Conservation (phyloP, 2,113 vertebrate genomes). For the Numenius arquata region DNA sequence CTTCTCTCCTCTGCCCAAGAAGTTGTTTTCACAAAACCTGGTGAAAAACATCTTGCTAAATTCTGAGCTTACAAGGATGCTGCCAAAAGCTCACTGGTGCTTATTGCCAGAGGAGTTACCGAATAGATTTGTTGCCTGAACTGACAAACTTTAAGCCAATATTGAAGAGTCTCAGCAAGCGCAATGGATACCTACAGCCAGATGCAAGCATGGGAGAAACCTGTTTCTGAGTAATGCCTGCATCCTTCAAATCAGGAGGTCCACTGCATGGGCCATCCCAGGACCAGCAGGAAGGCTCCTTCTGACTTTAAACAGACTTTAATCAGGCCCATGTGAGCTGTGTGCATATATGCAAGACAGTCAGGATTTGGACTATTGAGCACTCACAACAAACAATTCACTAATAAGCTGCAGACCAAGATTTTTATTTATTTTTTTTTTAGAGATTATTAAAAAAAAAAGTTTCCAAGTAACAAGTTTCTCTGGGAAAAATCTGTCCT, state of each 20-base stretch:
- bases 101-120: not conserved
- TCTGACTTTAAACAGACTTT: not conserved
- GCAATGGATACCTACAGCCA: not conserved
- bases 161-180: not conserved
- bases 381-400: not conserved
- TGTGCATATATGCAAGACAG: not conserved
- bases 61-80: not conserved
- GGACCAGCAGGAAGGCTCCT: not conserved
- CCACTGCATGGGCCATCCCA: not conserved
- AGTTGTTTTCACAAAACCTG: not conserved
- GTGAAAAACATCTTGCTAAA: not conserved
- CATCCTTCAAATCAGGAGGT: not conserved
- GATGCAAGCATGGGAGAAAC: not conserved
- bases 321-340: not conserved
- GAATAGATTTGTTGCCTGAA: not conserved
- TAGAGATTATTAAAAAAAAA: not conserved
- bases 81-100: not conserved
- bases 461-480: not conserved
- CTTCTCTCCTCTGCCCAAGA: not conserved
- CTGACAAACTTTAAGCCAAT: not conserved
- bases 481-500: not conserved
- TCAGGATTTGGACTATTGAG: not conserved
- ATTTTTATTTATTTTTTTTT: not conserved
- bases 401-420: conserved; percentile 8
- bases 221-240: not conserved